These are phyloP conservation scores for Crotalus viridis DNA, from an alignment of 2,113 vertebrate genomes.

Conservation along the genomic window DNA sequence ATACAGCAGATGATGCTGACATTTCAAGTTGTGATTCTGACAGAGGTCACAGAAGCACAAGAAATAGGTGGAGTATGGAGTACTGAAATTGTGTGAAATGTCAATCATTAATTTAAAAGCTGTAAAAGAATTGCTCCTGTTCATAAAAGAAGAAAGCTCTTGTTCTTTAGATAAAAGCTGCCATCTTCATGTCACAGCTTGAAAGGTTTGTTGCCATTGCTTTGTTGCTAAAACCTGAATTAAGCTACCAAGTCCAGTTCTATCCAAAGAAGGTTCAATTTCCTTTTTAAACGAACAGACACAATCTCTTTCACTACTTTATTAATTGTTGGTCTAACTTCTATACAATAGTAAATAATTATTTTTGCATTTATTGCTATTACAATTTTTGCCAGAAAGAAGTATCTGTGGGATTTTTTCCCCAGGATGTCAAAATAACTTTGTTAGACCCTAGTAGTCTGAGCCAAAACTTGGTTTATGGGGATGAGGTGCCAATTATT, in stretches of 20 bases:
- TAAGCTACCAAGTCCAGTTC: not conserved
- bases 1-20: not conserved
- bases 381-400: not conserved
- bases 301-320: not conserved
- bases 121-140: not conserved
- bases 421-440: not conserved
- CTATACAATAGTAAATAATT: not conserved
- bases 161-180: not conserved
- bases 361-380: not conserved
- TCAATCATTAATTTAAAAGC: not conserved
- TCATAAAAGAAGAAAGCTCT: not conserved
- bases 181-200: not conserved
- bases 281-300: not conserved
- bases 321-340: not conserved
- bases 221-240: not conserved
- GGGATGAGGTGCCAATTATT: not conserved
- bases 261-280: not conserved
- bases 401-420: not conserved
- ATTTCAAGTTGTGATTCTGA: not conserved
- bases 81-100: not conserved
- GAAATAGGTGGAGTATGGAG: not conserved
- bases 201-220: not conserved
- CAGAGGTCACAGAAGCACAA: not conserved
- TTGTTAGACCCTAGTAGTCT: not conserved
- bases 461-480: not conserved